Percentiles rank a stretch among this genome's conserved stretches.
phyloP scores from a whole-genome alignment of 2,888 invertebrate species.

The Rhagium mordax region DNA sequence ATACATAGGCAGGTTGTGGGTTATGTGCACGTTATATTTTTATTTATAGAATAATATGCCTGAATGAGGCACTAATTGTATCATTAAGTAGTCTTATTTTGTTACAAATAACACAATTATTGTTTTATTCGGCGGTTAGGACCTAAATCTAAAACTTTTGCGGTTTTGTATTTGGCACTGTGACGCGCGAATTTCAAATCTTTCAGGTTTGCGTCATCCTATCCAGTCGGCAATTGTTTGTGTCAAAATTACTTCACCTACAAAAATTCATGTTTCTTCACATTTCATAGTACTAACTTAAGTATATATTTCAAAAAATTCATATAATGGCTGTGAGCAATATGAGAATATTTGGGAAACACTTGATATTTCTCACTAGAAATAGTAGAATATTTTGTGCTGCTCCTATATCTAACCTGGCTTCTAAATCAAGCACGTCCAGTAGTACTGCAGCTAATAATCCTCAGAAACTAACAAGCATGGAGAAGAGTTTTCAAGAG shows the following conservation, averaged over 20 bases:
- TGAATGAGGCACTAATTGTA: no score
- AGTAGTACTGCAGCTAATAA: background rate
- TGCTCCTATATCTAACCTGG: background rate
- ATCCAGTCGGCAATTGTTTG: conserved; percentile 18
- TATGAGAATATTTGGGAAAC: conserved; percentile 7
- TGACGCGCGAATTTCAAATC: conserved; percentile 5
- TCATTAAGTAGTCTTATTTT: no score
- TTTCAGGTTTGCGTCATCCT: background rate
- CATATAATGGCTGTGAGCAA: conserved; percentile 12
- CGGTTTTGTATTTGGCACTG: background rate
- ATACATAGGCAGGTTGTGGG: no score
- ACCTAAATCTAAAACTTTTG: no score
- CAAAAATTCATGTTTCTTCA: conserved; percentile 32
- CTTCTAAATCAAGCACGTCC: background rate
- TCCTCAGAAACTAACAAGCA: conserved; percentile 7
- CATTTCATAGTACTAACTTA: conserved; percentile 5
- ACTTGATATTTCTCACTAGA: background rate
- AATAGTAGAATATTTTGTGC: conserved; percentile 6
- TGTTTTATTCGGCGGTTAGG: no score
- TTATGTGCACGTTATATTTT: background rate
- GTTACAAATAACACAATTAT: no score
- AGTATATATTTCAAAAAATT: background rate
- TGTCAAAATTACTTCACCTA: conserved; percentile 24
- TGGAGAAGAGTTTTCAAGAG: conserved; percentile 26
- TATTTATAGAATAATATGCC: background rate